These are phyloP conservation scores for Oryctes rhinoceros DNA, from an alignment of 1,140 invertebrate species.

Conservation along the genomic window DNA sequence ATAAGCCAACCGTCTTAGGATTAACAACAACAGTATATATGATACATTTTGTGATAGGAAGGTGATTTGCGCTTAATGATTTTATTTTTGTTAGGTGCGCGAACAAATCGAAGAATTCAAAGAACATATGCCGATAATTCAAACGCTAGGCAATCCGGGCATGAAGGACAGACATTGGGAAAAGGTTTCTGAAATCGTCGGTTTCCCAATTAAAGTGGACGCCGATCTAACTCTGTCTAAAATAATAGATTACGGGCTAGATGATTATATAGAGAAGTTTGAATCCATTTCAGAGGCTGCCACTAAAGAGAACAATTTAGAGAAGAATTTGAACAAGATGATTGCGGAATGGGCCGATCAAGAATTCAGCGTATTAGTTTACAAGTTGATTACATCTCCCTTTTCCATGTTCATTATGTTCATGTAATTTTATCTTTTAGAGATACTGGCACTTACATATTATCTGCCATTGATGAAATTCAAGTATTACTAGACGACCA, in stretches of 20 bases:
- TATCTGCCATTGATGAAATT: slow-evolving; percentile 93
- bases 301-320: slow-evolving; percentile 93
- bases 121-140: slow-evolving; percentile 88
- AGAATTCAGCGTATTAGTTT: slow-evolving; percentile 79
- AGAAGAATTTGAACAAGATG: slow-evolving; percentile 91
- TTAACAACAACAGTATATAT: slow-evolving; percentile 70
- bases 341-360: slow-evolving; percentile 90
- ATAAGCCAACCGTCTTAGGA: slow-evolving; percentile 71
- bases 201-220: slow-evolving; percentile 89
- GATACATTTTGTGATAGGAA: not conserved
- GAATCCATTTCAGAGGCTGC: slow-evolving; percentile 93
- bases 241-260: slow-evolving; percentile 92
- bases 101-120: slow-evolving; percentile 88
- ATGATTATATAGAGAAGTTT: slow-evolving; percentile 91
- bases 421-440: slow-evolving; percentile 60
- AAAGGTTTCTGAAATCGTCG: slow-evolving; percentile 93
- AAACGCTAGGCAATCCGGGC: slow-evolving; percentile 92
- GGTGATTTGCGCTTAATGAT: not conserved
- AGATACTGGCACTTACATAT: slow-evolving; percentile 91
- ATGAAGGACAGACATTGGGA: slow-evolving; percentile 96
- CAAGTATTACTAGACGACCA: slow-evolving; percentile 96
- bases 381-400: slow-evolving; percentile 64
- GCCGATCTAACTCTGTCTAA: slow-evolving; percentile 85
- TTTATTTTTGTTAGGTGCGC: slow-evolving; percentile 58
- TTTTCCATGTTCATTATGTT: slow-evolving; percentile 41